phyloP scores from a whole-genome alignment of 1,140 invertebrate species.

The Dinothrombium tinctorium region DNA sequence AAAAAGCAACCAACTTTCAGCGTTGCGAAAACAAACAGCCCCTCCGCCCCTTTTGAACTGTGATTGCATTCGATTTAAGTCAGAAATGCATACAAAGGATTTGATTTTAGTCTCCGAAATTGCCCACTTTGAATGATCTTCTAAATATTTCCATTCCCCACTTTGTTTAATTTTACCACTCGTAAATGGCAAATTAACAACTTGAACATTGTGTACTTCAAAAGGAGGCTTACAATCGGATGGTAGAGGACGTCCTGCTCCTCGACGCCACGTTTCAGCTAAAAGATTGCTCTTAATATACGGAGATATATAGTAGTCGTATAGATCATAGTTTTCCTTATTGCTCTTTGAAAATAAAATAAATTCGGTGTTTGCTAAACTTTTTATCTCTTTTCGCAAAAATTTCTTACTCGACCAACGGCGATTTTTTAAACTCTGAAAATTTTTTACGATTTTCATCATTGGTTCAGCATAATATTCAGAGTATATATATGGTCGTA shows the following conservation, averaged over 20 bases:
- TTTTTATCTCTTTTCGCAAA: slow-evolving; percentile 12
- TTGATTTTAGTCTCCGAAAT: no score
- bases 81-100: no score
- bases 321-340: slow-evolving; percentile 41
- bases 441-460: slow-evolving; percentile 5
- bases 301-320: slow-evolving; percentile 50
- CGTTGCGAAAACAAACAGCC: no score
- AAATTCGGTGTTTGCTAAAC: slow-evolving; percentile 35
- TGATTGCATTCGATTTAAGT: no score
- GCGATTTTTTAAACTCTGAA: not conserved
- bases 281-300: slow-evolving; percentile 38
- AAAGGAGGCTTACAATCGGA: slow-evolving; percentile 20
- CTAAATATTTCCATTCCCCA: slow-evolving; percentile 33
- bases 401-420: not conserved
- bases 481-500: slow-evolving; percentile 7
- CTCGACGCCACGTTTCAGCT: slow-evolving; percentile 70
- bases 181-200: slow-evolving; percentile 12
- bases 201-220: slow-evolving; percentile 19
- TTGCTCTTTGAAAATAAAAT: slow-evolving; percentile 50
- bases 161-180: no score
- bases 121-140: slow-evolving; percentile 82
- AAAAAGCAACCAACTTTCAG: no score
- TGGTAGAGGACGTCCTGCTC: slow-evolving; percentile 28
- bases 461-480: slow-evolving; percentile 2
- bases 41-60: no score